Conservation (phyloP, 2,888 invertebrate genomes). For the Druceiella hillmani region DNA sequence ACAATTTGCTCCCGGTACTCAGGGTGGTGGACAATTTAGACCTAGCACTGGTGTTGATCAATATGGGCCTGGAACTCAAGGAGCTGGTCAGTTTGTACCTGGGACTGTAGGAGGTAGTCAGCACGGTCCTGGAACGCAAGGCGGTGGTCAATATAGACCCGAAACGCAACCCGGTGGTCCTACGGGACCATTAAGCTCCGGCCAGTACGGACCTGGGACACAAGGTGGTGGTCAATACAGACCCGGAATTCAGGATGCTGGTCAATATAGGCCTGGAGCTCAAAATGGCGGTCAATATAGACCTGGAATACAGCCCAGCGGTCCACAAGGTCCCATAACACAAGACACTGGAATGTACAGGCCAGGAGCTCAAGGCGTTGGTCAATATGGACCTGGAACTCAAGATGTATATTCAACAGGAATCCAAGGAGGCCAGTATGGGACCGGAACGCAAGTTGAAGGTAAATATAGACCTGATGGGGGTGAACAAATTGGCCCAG, state of each 20-base stretch:
- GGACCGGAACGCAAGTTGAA: slow-evolving; percentile 12
- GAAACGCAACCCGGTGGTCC: neutral
- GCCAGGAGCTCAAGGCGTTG: slow-evolving; percentile 5
- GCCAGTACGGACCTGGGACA: slow-evolving; percentile 7
- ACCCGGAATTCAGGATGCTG: slow-evolving; percentile 3
- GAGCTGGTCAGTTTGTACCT: no score
- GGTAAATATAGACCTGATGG: no score
- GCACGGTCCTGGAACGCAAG: no score
- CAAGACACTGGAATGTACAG: slow-evolving; percentile 3
- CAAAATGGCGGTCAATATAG: slow-evolving; percentile 10
- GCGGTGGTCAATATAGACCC: neutral
- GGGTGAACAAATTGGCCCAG: slow-evolving; percentile 1
- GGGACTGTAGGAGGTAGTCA: no score
- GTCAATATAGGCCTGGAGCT: slow-evolving; percentile 17
- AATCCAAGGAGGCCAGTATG: slow-evolving; percentile 8
- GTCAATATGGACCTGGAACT: slow-evolving; percentile 10
- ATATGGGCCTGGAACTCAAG: no score
- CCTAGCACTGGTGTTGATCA: no score
- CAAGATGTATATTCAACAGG: slow-evolving; percentile 10
- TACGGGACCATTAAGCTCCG: slow-evolving; percentile 6
- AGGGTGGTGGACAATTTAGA: no score
- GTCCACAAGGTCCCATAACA: slow-evolving; percentile 3
- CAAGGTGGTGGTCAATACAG: slow-evolving; percentile 5
- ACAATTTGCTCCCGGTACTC: no score
- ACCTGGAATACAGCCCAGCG: slow-evolving; percentile 8